phyloP scores from a whole-genome alignment of 2,888 invertebrate genomes.

The Aphrophora alni region DNA sequence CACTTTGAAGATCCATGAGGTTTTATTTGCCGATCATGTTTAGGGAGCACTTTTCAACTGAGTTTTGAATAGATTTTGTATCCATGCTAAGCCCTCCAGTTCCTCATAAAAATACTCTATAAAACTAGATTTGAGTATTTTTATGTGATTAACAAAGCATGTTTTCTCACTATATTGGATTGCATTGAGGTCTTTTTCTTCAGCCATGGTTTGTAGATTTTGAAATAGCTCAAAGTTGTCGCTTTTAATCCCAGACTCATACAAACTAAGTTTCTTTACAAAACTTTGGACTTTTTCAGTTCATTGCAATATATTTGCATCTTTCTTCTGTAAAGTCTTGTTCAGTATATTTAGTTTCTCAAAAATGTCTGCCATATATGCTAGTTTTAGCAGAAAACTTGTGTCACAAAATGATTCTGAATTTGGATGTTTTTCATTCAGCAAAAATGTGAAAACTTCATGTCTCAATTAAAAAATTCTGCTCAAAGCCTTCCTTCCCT shows the following conservation, averaged over 20 bases:
- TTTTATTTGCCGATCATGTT: background rate
- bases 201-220: background rate
- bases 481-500: background rate
- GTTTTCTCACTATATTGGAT: constrained; percentile 3
- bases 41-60: background rate
- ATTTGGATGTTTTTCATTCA: background rate
- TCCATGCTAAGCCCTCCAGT: background rate
- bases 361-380: background rate
- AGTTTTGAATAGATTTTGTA: background rate
- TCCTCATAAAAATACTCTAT: background rate
- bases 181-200: constrained; percentile 42
- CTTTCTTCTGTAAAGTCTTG: too few relatives aligned
- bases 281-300: too few relatives aligned
- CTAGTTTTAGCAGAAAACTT: background rate
- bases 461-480: constrained; percentile 8
- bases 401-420: background rate
- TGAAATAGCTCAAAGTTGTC: background rate
- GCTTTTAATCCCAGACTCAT: background rate
- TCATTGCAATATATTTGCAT: too few relatives aligned
- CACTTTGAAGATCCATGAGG: background rate
- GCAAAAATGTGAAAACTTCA: constrained; percentile 5
- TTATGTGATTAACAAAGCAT: background rate
- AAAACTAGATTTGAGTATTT: background rate
- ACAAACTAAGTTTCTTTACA: background rate
- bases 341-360: background rate